Conservation (phyloP, 2,888 invertebrate species). For the Spisula subtruncata region DNA sequence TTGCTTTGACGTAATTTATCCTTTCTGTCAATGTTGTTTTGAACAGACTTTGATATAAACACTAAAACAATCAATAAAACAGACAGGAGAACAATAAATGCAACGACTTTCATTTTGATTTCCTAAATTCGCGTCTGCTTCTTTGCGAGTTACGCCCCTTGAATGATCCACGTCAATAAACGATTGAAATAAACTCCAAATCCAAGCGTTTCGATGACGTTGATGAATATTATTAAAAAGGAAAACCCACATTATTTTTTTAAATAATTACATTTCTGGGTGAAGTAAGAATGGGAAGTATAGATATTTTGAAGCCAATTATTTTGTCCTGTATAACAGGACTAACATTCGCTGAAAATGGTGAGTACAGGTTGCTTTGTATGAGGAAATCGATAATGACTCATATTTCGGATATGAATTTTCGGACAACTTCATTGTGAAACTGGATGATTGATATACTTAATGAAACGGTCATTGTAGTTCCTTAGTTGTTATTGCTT, state of each 20-base stretch:
- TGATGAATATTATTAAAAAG: constrained; percentile 5
- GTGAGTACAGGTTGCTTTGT: constrained; percentile 25
- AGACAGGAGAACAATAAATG: constrained; percentile 49
- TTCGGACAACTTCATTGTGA: not conserved
- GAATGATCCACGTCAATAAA: not conserved
- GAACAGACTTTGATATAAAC: constrained; percentile 53
- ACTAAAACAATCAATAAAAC: constrained; percentile 46
- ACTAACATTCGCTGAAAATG: constrained; percentile 54
- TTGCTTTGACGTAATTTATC: constrained; percentile 26
- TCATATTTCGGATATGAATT: not conserved
- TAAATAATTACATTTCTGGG: not conserved
- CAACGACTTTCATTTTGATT: constrained; percentile 59
- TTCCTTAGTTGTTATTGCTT: no score
- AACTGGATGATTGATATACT: no score
- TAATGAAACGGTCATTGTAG: no score
- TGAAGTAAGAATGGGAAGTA: not conserved
- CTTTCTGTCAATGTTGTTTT: constrained; percentile 54
- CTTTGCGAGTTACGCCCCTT: constrained; percentile 34
- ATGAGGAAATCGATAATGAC: not conserved
- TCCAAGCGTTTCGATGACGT: not conserved
- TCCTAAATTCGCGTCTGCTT: constrained; percentile 49
- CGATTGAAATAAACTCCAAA: not conserved
- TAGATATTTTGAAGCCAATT: constrained; percentile 37
- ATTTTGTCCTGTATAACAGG: constrained; percentile 48
- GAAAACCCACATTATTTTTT: not conserved